Percentiles rank a stretch among this genome's conserved stretches.
Evolutionary conservation across 2,888 invertebrate genomes (phyloP).

Genomic region (Hypomecis punctinalis): DNA sequence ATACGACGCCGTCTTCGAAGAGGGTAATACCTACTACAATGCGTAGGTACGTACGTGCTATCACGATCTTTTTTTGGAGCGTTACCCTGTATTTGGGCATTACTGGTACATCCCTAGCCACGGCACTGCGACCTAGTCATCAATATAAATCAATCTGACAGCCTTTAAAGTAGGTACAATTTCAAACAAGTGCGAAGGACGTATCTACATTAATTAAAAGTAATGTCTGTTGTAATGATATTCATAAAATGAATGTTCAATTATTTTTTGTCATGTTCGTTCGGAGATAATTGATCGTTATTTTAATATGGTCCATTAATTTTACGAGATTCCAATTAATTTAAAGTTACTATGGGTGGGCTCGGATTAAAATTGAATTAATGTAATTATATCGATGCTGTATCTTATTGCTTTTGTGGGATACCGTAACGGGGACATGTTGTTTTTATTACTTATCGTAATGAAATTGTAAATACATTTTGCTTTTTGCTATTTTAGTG

Average conservation of each 20-base stretch:
- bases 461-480: neutral
- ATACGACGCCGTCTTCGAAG: too few relatives aligned
- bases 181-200: neutral
- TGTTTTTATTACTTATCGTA: neutral
- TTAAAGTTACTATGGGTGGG: conserved; percentile 14
- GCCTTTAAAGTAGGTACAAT: neutral
- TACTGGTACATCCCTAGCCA: too few relatives aligned
- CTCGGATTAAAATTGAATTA: conserved; percentile 17
- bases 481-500: neutral
- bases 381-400: conserved; percentile 11
- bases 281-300: conserved; percentile 23
- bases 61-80: too few relatives aligned
- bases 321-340: conserved; percentile 20
- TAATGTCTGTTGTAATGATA: conserved; percentile 7
- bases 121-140: too few relatives aligned
- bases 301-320: conserved; percentile 19
- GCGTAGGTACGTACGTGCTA: too few relatives aligned
- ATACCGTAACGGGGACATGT: neutral
- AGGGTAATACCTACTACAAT: too few relatives aligned
- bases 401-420: conserved; percentile 3
- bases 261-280: conserved; percentile 17
- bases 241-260: conserved; percentile 10
- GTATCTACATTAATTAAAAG: neutral
- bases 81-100: too few relatives aligned
- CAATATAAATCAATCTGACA: too few relatives aligned